Conservation (phyloP, 2,113 vertebrate species). For the Lampris megalopsis region DNA sequence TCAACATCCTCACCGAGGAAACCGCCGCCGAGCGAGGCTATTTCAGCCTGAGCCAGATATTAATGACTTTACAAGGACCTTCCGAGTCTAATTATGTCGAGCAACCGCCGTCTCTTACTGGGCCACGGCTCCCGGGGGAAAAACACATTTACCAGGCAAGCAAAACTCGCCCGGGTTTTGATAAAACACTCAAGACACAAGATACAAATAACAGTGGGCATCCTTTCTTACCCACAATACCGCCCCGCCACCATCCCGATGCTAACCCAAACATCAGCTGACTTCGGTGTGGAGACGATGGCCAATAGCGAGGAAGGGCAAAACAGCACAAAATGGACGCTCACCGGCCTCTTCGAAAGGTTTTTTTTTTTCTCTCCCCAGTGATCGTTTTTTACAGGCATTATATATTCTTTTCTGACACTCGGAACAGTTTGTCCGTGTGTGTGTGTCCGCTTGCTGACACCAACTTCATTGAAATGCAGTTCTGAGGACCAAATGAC, state of each 20-base stretch:
- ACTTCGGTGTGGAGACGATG: conserved; percentile 64
- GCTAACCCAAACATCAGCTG: conserved; percentile 77
- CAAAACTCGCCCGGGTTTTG: conserved; percentile 83
- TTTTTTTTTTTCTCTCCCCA: background rate
- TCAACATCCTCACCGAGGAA: conserved; percentile 35
- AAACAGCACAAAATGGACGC: conserved; percentile 15
- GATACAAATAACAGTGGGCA: conserved; percentile 77
- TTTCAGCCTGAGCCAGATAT: conserved; percentile 80
- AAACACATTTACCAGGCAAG: conserved; percentile 82
- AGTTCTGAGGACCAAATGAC: conserved; percentile 61
- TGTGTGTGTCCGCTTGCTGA: conserved; percentile 57
- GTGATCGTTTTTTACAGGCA: too few species aligned
- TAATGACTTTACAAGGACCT: conserved; percentile 86
- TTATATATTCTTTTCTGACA: too few species aligned
- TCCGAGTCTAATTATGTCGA: conserved; percentile 85
- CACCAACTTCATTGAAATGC: conserved; percentile 64
- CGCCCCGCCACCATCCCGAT: conserved; percentile 66
- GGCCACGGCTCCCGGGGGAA: conserved; percentile 81
- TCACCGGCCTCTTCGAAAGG: conserved; percentile 30
- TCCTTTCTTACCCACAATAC: conserved; percentile 73
- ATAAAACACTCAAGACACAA: conserved; percentile 82
- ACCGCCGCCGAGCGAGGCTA: conserved; percentile 51
- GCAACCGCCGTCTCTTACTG: conserved; percentile 84
- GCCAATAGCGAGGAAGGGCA: conserved; percentile 50
- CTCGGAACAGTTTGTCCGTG: conserved; percentile 5